Conservation (phyloP, 2,113 vertebrate species). For the Halcyon senegalensis region DNA sequence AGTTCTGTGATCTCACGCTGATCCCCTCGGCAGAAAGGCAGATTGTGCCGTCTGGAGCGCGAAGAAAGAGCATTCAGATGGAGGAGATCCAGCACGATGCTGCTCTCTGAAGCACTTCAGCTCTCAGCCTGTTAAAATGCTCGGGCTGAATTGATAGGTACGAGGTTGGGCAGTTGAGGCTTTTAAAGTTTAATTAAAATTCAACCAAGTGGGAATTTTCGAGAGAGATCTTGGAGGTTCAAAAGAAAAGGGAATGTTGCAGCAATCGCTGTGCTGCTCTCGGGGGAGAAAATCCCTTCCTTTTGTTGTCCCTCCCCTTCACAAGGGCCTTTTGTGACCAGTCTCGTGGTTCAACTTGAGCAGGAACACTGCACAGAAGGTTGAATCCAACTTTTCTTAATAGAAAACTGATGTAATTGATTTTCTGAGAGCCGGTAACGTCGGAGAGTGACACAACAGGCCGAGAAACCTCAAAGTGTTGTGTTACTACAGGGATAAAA, state of each 20-base stretch:
- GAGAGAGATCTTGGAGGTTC: background rate
- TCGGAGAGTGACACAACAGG: background rate
- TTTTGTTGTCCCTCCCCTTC: constrained; percentile 2
- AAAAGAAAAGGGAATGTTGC: background rate
- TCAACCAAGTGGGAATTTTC: background rate
- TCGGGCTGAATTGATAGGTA: too few relatives aligned
- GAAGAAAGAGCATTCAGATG: background rate
- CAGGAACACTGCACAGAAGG: background rate
- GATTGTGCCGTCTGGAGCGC: background rate
- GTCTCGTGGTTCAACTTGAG: background rate
- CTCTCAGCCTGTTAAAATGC: background rate
- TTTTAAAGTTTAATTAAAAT: background rate
- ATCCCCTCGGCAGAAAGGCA: constrained; percentile 20
- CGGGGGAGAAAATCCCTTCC: background rate
- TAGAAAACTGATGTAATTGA: background rate
- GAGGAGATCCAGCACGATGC: background rate
- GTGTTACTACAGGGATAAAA: background rate
- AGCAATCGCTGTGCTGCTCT: background rate
- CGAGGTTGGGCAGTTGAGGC: background rate
- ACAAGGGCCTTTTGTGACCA: background rate
- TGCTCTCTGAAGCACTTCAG: background rate
- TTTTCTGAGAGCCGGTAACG: background rate
- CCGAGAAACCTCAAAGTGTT: background rate
- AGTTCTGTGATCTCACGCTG: background rate
- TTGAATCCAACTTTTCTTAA: background rate